phyloP scores from a whole-genome alignment of 2,888 invertebrate species.

The Strigamia maritima region DNA sequence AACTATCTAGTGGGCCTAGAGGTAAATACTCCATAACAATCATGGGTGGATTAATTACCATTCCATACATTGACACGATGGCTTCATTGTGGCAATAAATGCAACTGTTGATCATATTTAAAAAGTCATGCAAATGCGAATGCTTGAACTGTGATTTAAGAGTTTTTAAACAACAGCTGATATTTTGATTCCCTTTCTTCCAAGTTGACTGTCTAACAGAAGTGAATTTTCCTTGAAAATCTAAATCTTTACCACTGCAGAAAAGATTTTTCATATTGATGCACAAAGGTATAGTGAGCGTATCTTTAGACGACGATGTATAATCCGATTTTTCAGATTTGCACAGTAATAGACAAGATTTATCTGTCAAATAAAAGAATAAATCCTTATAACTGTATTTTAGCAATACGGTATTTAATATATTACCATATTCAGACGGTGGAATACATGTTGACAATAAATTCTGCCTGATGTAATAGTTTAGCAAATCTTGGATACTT shows the following conservation, averaged over 20 bases:
- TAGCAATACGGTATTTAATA: neutral
- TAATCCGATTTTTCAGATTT: constrained; percentile 55
- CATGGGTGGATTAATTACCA: constrained; percentile 69
- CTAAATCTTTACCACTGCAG: constrained; percentile 68
- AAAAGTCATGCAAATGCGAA: constrained; percentile 56
- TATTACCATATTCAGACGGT: constrained; percentile 78
- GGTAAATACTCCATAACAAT: constrained; percentile 77
- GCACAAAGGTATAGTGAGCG: constrained; percentile 60
- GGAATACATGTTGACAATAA: constrained; percentile 70
- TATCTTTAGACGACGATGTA: constrained; percentile 55
- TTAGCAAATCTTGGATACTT: constrained; percentile 65
- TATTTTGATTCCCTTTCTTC: constrained; percentile 56
- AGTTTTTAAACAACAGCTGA: neutral
- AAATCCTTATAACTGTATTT: neutral
- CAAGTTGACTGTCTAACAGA: constrained; percentile 71
- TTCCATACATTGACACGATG: constrained; percentile 69
- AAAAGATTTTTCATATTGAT: constrained; percentile 67
- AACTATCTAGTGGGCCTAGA: constrained; percentile 72
- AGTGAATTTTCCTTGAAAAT: constrained; percentile 58
- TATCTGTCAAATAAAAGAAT: constrained; percentile 57
- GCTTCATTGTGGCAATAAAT: constrained; percentile 71
- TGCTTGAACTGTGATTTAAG: neutral
- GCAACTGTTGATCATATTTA: constrained; percentile 74
- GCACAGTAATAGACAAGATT: constrained; percentile 67
- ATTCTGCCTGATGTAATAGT: constrained; percentile 44